phyloP scores from a whole-genome alignment of 2,888 invertebrate genomes.

The Diarsia dahlii region DNA sequence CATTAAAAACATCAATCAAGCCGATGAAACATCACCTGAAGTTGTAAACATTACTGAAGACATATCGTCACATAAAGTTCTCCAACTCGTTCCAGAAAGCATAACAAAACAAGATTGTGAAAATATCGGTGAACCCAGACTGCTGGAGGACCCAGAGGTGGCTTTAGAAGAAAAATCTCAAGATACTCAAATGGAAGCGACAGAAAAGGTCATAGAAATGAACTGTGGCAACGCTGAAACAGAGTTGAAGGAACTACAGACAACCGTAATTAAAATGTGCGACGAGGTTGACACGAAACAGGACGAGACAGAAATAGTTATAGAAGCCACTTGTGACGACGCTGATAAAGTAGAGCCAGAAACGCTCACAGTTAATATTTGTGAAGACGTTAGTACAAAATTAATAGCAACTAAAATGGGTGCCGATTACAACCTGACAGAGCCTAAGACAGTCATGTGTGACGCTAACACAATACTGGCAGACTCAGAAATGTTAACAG shows the following conservation, averaged over 20 bases:
- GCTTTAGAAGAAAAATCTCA: neutral
- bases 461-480: neutral
- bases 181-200: neutral
- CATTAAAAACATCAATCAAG: neutral
- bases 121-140: neutral
- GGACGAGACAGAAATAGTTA: neutral
- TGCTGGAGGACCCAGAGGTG: neutral
- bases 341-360: neutral
- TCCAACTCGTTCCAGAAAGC: neutral
- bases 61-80: neutral
- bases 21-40: neutral
- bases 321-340: slow-evolving; percentile 4
- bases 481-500: neutral
- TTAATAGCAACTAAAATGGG: neutral
- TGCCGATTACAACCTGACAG: neutral
- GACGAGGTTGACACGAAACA: neutral
- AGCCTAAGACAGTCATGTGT: neutral
- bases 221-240: neutral
- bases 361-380: neutral
- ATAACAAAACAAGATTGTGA: neutral
- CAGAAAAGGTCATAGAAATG: neutral
- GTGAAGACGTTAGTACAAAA: neutral
- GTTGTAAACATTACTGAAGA: slow-evolving; percentile 8
- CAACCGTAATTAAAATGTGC: neutral
- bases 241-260: neutral